A percentile compares a stretch with the other conserved stretches of the same genome.
Evolutionary conservation across 2,888 invertebrate genomes (phyloP).

Genomic region (Drosophila neutralis): DNA sequence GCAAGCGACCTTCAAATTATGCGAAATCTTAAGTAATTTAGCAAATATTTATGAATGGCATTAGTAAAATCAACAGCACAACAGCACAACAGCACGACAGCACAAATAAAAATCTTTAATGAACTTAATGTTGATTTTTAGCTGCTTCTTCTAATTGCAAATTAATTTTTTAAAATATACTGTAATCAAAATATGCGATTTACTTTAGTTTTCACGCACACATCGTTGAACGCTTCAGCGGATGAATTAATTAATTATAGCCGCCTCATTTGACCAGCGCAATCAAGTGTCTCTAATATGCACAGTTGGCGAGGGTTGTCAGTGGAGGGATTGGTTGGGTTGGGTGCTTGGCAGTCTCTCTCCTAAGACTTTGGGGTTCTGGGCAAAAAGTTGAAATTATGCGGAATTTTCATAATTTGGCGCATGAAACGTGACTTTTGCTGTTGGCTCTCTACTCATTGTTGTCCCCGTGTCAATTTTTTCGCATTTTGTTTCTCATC

Average conservation of each 20-base stretch:
- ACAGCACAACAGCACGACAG: slow-evolving; percentile 9
- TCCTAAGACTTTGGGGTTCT: slow-evolving; percentile 5
- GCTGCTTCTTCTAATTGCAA: slow-evolving; percentile 49
- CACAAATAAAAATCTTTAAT: slow-evolving; percentile 69
- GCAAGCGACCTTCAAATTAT: slow-evolving; percentile 68
- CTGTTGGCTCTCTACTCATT: slow-evolving; percentile 39
- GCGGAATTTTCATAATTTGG: slow-evolving; percentile 76
- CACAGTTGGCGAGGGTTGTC: slow-evolving; percentile 14
- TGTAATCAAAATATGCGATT: slow-evolving; percentile 44
- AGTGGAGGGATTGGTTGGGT: too few species aligned
- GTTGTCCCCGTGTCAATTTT: slow-evolving; percentile 41
- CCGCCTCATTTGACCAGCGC: slow-evolving; percentile 74
- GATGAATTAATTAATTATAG: slow-evolving; percentile 76
- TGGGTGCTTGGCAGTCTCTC: not conserved
- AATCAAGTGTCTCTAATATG: slow-evolving; percentile 64
- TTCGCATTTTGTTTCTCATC: slow-evolving; percentile 4
- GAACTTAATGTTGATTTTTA: slow-evolving; percentile 60
- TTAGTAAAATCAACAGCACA: slow-evolving; percentile 71
- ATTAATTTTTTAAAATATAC: slow-evolving; percentile 52
- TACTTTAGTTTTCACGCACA: slow-evolving; percentile 41
- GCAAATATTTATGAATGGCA: slow-evolving; percentile 69
- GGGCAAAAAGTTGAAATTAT: slow-evolving; percentile 61
- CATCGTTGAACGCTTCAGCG: slow-evolving; percentile 51
- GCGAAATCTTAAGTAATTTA: slow-evolving; percentile 78
- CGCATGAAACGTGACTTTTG: slow-evolving; percentile 77